phyloP scores from a whole-genome alignment of 2,888 invertebrate genomes.

The Mimas tiliae region DNA sequence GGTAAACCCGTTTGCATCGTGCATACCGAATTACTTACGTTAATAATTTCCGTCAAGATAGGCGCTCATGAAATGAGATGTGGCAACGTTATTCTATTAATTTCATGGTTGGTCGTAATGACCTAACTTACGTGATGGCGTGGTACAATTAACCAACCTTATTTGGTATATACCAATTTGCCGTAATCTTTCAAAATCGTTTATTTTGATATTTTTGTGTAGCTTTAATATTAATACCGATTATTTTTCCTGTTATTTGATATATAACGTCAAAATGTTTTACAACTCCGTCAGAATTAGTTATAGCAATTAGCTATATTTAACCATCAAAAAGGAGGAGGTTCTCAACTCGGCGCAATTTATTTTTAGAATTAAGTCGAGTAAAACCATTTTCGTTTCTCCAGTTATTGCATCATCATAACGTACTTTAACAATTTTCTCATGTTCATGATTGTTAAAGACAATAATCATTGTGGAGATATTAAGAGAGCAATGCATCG shows the following conservation, averaged over 20 bases:
- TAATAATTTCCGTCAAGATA: constrained; percentile 67
- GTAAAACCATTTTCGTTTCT: constrained; percentile 23
- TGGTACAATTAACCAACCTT: constrained; percentile 22
- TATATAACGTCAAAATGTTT: background rate
- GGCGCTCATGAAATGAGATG: constrained; percentile 62
- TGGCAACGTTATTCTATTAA: constrained; percentile 67
- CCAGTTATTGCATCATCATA: constrained; percentile 44
- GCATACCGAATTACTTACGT: constrained; percentile 47
- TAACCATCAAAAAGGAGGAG: no score
- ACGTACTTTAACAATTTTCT: constrained; percentile 52
- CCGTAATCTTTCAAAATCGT: constrained; percentile 30
- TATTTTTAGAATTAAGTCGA: background rate
- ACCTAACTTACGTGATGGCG: constrained; percentile 40
- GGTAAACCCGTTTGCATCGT: constrained; percentile 45
- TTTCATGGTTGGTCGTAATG: constrained; percentile 66
- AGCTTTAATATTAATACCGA: background rate
- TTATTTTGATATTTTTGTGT: constrained; percentile 1
- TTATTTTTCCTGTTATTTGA: background rate
- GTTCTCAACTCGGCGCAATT: no score
- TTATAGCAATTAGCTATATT: background rate
- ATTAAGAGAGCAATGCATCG: constrained; percentile 61
- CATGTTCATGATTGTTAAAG: constrained; percentile 64
- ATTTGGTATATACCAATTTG: constrained; percentile 34
- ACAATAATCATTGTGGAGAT: constrained; percentile 65
- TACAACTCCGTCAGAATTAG: background rate